These are phyloP conservation scores for Siniperca knerii DNA, from an alignment of 2,113 vertebrate genomes.

Conservation along the genomic window DNA sequence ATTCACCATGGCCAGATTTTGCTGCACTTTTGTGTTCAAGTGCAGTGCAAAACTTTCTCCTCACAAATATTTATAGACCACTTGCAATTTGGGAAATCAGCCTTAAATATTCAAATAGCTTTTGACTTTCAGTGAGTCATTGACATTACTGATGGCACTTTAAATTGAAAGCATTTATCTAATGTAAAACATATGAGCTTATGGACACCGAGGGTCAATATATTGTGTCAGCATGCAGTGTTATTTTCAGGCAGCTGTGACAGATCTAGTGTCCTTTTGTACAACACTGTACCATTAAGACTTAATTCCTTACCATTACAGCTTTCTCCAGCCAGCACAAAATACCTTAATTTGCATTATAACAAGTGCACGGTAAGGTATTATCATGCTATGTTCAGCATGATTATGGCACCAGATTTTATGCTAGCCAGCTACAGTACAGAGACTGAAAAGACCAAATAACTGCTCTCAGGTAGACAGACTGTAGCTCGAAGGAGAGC, in stretches of 20 bases:
- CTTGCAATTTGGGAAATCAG: not conserved
- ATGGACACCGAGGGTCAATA: not conserved
- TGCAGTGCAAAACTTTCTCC: not conserved
- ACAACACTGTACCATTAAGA: slow-evolving; percentile 2
- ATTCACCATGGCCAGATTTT: not conserved
- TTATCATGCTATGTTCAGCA: slow-evolving; percentile 35
- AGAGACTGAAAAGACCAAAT: slow-evolving; percentile 52
- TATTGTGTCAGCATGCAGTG: not conserved
- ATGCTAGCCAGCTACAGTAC: not conserved
- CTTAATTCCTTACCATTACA: not conserved
- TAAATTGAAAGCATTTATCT: not conserved
- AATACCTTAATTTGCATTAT: slow-evolving; percentile 44
- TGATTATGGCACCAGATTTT: slow-evolving; percentile 27
- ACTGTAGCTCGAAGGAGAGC: slow-evolving; percentile 23
- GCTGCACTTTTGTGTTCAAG: not conserved
- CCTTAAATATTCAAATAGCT: not conserved
- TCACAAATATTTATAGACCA: not conserved
- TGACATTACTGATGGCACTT: not conserved
- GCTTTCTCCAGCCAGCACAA: not conserved
- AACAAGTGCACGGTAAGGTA: slow-evolving; percentile 23
- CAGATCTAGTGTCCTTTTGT: not conserved
- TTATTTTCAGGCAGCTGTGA: slow-evolving; percentile 5
- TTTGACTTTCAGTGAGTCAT: not conserved
- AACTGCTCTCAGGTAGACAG: slow-evolving; percentile 28
- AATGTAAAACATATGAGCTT: not conserved